Evolutionary conservation across 2,888 invertebrate species (phyloP).

Genomic region (Thera obeliscata): DNA sequence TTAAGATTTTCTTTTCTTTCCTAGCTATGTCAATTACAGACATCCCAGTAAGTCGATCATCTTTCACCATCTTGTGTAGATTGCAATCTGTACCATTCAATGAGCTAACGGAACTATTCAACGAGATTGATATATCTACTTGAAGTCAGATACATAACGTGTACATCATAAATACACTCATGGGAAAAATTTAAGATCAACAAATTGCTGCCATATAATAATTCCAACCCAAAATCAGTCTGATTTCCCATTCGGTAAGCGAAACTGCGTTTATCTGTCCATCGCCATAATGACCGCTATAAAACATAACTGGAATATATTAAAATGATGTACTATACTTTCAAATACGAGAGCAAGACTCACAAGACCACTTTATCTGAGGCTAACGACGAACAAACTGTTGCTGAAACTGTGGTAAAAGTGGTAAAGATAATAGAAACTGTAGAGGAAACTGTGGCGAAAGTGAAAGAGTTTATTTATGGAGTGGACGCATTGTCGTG

Average conservation of each 20-base stretch:
- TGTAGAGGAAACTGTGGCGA: slow-evolving; percentile 22
- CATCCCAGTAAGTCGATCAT: too few relatives aligned
- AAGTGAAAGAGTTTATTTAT: slow-evolving; percentile 44
- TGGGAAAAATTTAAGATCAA: neutral
- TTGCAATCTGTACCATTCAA: neutral
- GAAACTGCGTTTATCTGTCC: slow-evolving; percentile 38
- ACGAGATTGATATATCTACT: neutral
- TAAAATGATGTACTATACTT: slow-evolving; percentile 51
- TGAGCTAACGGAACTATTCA: neutral
- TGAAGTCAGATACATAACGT: neutral
- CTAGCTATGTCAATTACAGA: too few relatives aligned
- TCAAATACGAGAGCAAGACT: slow-evolving; percentile 49
- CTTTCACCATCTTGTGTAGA: neutral
- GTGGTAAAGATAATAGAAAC: slow-evolving; percentile 11
- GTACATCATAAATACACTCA: neutral
- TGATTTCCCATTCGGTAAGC: slow-evolving; percentile 34
- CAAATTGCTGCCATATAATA: slow-evolving; percentile 15
- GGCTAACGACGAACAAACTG: slow-evolving; percentile 11
- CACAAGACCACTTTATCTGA: slow-evolving; percentile 33
- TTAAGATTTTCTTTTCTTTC: neutral
- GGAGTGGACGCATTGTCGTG: slow-evolving; percentile 39
- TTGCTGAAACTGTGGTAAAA: slow-evolving; percentile 5
- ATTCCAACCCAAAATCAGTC: slow-evolving; percentile 24
- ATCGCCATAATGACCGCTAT: slow-evolving; percentile 53
- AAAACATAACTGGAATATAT: slow-evolving; percentile 58